A percentile compares a stretch with the other conserved stretches of the same genome.
These are phyloP conservation scores for Cygnus olor DNA, from an alignment of 2,797 vertebrate species.

Conservation along the genomic window DNA sequence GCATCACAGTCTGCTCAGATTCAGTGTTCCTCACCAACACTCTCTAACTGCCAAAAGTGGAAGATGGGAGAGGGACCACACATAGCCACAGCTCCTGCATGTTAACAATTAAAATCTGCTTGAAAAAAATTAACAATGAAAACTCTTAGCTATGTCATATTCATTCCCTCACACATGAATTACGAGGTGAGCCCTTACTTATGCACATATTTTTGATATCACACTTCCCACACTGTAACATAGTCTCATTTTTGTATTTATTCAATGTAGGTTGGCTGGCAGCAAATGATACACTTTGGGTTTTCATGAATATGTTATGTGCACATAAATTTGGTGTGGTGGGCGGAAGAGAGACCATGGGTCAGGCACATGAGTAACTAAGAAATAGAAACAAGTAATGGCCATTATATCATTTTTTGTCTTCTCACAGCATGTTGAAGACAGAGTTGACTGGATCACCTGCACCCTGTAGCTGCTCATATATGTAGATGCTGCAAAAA, in stretches of 20 bases:
- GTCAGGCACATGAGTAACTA: neutral
- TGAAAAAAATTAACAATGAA: slow-evolving; percentile 52
- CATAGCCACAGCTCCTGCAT: slow-evolving; percentile 42
- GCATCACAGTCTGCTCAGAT: neutral
- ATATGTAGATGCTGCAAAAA: neutral
- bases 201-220: slow-evolving; percentile 31
- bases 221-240: neutral
- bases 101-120: slow-evolving; percentile 59
- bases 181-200: slow-evolving; percentile 42
- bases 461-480: neutral
- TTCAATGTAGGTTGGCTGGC: neutral
- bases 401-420: neutral
- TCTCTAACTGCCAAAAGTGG: neutral
- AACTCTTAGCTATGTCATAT: slow-evolving; percentile 32
- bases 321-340: neutral
- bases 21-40: neutral
- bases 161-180: slow-evolving; percentile 27
- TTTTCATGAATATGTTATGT: neutral
- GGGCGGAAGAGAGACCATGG: neutral
- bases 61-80: slow-evolving; percentile 64
- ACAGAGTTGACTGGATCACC: neutral
- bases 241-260: slow-evolving; percentile 14
- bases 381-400: neutral
- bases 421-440: neutral
- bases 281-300: neutral